Conservation (phyloP, 2,113 vertebrate species). For the Orycteropus afer region DNA sequence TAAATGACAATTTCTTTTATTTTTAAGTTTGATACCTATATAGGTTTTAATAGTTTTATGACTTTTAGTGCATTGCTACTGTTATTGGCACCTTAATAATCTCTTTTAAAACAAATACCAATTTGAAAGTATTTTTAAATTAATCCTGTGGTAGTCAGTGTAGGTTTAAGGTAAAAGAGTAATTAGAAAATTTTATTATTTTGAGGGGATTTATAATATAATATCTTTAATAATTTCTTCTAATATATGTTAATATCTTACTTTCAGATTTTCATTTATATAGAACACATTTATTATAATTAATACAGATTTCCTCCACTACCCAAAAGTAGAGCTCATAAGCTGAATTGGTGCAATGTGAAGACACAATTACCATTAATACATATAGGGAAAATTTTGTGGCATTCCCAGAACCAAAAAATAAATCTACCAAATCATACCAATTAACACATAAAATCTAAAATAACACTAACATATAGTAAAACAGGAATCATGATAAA, state of each 20-base stretch:
- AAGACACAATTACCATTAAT: not conserved
- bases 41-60: conserved; percentile 53
- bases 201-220: conserved; percentile 45
- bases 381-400: not conserved
- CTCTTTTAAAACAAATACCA: conserved; percentile 42
- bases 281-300: conserved; percentile 37
- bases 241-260: conserved; percentile 43
- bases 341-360: not conserved
- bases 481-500: not conserved
- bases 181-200: not conserved
- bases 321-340: not conserved
- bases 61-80: not conserved
- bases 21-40: conserved; percentile 25
- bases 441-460: not conserved
- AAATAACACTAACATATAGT: not conserved
- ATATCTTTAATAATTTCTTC: conserved; percentile 45
- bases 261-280: conserved; percentile 52
- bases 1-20: not conserved
- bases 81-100: not conserved
- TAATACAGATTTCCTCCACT: not conserved
- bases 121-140: conserved; percentile 56
- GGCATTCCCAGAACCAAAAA: not conserved
- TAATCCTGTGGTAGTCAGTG: not conserved
- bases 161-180: conserved; percentile 26
- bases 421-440: not conserved